Conservation (phyloP, 2,113 vertebrate genomes). For the Phaethon lepturus region DNA sequence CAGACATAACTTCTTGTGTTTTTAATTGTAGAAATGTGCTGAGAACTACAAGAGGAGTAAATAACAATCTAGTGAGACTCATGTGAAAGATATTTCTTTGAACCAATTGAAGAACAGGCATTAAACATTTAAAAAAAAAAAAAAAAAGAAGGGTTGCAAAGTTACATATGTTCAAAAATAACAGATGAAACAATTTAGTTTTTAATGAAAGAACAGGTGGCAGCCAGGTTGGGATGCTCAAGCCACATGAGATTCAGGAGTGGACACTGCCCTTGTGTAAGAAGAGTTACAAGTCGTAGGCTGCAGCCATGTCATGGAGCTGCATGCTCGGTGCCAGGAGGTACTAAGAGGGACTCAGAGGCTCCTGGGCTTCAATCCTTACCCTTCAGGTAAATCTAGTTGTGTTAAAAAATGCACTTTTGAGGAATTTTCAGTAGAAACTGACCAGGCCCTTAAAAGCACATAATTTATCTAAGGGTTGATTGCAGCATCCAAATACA, state of each 20-base stretch:
- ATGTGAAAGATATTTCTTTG: neutral
- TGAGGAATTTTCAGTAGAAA: neutral
- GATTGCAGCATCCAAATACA: neutral
- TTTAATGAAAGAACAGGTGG: neutral
- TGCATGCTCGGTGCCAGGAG: neutral
- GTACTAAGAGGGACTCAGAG: neutral
- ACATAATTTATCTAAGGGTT: neutral
- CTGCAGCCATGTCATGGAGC: neutral
- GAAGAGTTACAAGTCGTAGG: neutral
- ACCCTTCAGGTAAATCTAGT: neutral
- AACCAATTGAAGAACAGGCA: neutral
- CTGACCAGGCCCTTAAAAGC: neutral
- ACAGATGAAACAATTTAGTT: neutral
- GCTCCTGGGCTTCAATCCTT: neutral
- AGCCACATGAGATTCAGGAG: neutral
- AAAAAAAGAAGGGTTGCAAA: neutral
- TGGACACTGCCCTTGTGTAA: neutral
- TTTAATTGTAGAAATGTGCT: neutral
- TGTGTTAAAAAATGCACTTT: neutral
- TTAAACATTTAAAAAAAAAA: neutral
- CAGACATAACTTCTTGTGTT: neutral
- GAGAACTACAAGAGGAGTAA: neutral
- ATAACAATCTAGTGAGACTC: neutral
- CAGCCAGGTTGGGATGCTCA: neutral
- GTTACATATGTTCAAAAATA: neutral